Evolutionary conservation across 1,140 invertebrate species (phyloP).

Genomic region (Drosophila santomea): DNA sequence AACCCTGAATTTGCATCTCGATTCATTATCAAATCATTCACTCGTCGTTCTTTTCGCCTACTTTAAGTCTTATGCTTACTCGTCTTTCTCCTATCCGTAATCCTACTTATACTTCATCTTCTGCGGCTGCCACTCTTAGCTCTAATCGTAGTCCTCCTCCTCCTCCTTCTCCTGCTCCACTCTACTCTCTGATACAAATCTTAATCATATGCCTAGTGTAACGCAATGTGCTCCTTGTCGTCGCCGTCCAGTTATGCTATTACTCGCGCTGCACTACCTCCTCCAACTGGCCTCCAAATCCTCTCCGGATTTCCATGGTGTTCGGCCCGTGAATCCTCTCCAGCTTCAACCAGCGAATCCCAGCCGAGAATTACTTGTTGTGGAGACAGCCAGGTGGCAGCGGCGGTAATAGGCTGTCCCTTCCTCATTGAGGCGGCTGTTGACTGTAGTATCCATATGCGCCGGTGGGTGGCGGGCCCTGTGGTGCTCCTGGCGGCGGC

Average conservation of each 20-base stretch:
- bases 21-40: not conserved
- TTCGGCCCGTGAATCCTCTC: slow-evolving; percentile 2
- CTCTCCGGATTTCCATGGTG: not conserved
- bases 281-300: not conserved
- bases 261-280: slow-evolving; percentile 1
- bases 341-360: slow-evolving; percentile 15
- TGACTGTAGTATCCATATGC: slow-evolving; percentile 80
- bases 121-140: not conserved
- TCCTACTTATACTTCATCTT: not conserved
- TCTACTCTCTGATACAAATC: not conserved
- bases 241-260: not conserved
- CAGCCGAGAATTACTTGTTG: slow-evolving; percentile 22
- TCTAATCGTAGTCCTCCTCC: slow-evolving; percentile 10
- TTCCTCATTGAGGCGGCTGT: slow-evolving; percentile 76
- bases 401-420: slow-evolving; percentile 16
- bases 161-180: not conserved
- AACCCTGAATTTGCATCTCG: not conserved
- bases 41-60: not conserved
- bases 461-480: slow-evolving; percentile 83
- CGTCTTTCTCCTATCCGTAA: slow-evolving; percentile 3
- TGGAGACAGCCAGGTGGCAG: slow-evolving; percentile 25
- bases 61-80: slow-evolving; percentile 8
- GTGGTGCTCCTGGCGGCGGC: slow-evolving; percentile 82
- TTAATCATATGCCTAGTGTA: slow-evolving; percentile 2
- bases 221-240: not conserved